phyloP scores from a whole-genome alignment of 2,888 invertebrate genomes.

The Odontocolon sp. region DNA sequence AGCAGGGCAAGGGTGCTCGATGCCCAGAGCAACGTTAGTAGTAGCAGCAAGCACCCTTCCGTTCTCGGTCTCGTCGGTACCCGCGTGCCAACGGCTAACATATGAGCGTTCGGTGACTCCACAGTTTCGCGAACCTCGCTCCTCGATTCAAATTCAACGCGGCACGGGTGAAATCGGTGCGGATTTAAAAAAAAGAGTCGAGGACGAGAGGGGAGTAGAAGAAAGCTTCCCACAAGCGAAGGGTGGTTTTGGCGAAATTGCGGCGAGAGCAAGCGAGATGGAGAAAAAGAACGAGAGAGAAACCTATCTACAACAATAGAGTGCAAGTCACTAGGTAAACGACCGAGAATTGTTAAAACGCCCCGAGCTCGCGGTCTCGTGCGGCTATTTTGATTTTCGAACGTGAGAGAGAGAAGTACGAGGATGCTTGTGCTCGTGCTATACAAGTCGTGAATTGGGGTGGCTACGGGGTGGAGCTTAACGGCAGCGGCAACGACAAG shows the following conservation, averaged over 20 bases:
- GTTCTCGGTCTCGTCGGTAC: slow-evolving; percentile 59
- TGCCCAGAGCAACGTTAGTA: slow-evolving; percentile 57
- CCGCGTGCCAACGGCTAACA: slow-evolving; percentile 78
- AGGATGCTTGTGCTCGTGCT: slow-evolving; percentile 3
- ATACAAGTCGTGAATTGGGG: slow-evolving; percentile 42
- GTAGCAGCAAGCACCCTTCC: slow-evolving; percentile 63
- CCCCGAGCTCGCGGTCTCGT: slow-evolving; percentile 66
- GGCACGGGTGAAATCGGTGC: slow-evolving; percentile 76
- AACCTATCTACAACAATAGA: slow-evolving; percentile 75
- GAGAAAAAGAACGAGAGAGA: slow-evolving; percentile 64
- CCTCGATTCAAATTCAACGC: slow-evolving; percentile 78
- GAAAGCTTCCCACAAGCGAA: slow-evolving; percentile 30
- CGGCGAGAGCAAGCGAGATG: slow-evolving; percentile 44
- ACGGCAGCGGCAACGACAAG: slow-evolving; percentile 46
- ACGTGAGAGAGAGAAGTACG: slow-evolving; percentile 43
- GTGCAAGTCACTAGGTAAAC: slow-evolving; percentile 81
- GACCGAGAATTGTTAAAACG: slow-evolving; percentile 80
- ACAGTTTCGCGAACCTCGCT: slow-evolving; percentile 73
- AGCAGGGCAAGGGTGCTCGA: not conserved
- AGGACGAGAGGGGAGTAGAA: slow-evolving; percentile 46
- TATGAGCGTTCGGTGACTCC: slow-evolving; percentile 79
- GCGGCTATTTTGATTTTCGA: slow-evolving; percentile 71
- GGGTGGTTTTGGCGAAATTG: slow-evolving; percentile 54
- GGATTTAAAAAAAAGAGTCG: slow-evolving; percentile 76
- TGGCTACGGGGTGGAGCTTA: slow-evolving; percentile 52